A percentile compares a stretch with the other conserved stretches of the same genome.
Conservation (phyloP, 1,140 invertebrate genomes). For the Diabrotica virgifera region DNA sequence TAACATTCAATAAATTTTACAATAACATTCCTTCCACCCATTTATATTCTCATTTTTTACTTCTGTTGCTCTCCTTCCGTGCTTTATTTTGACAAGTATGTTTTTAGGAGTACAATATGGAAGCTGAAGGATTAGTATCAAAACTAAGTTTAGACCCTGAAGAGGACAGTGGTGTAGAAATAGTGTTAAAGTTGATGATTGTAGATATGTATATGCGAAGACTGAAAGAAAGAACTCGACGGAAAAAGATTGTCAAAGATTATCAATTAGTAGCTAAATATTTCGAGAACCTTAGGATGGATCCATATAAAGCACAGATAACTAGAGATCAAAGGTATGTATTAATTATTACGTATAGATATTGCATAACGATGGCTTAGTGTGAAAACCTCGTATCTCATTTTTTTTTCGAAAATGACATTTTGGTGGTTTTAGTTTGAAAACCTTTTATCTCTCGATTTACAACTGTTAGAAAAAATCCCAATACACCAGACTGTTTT, state of each 20-base stretch:
- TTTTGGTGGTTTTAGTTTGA: too few relatives aligned
- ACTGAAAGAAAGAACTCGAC: conserved; percentile 77
- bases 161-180: conserved; percentile 87
- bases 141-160: conserved; percentile 69
- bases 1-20: too few relatives aligned
- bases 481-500: too few relatives aligned
- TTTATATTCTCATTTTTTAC: too few relatives aligned
- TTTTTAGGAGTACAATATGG: conserved; percentile 83
- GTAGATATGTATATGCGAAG: conserved; percentile 88
- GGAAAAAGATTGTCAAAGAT: conserved; percentile 84
- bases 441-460: too few relatives aligned
- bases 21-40: too few relatives aligned
- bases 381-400: too few relatives aligned
- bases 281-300: conserved; percentile 62
- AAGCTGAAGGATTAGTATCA: conserved; percentile 85
- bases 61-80: too few relatives aligned
- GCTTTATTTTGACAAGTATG: conserved; percentile 22
- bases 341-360: too few relatives aligned
- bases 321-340: conserved; percentile 69
- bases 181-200: conserved; percentile 72
- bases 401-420: too few relatives aligned
- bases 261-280: conserved; percentile 81
- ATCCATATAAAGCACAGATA: conserved; percentile 59
- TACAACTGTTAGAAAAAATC: too few relatives aligned
- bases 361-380: too few relatives aligned